A percentile compares a stretch with the other conserved stretches of the same genome.
Conservation (phyloP, 1,140 invertebrate genomes). For the Euura saliciscinereae region DNA sequence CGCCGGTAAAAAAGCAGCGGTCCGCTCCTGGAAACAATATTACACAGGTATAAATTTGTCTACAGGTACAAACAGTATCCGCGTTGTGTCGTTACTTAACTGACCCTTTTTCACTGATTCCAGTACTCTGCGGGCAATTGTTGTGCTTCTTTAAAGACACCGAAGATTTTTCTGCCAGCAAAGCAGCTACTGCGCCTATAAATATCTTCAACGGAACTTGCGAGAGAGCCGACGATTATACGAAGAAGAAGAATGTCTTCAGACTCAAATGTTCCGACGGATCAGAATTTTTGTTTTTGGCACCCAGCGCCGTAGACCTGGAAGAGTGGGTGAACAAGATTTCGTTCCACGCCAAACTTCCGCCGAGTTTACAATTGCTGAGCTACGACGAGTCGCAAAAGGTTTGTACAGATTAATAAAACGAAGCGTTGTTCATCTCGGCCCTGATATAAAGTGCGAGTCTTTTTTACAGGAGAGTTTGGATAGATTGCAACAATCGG, state of each 20-base stretch:
- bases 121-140: constrained; percentile 92
- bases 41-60: constrained; percentile 69
- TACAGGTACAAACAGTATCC: neutral
- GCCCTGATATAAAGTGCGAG: constrained; percentile 8
- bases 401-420: constrained; percentile 20
- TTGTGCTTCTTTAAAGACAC: constrained; percentile 98
- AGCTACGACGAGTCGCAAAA: constrained; percentile 74
- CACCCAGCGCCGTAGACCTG: constrained; percentile 76
- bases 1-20: constrained; percentile 92
- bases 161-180: constrained; percentile 85
- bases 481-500: constrained; percentile 44
- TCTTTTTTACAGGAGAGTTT: constrained; percentile 52
- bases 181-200: constrained; percentile 88
- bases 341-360: constrained; percentile 89
- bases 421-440: constrained; percentile 6
- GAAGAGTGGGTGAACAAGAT: constrained; percentile 95
- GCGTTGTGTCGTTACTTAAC: neutral
- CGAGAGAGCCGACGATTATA: constrained; percentile 89
- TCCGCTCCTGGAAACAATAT: constrained; percentile 94
- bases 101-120: constrained; percentile 26
- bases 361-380: constrained; percentile 85
- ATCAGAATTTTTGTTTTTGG: constrained; percentile 90
- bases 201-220: constrained; percentile 87
- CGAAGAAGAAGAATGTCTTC: constrained; percentile 94
- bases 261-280: constrained; percentile 87